Conservation (phyloP, 2,888 invertebrate genomes). For the Bruchidius siliquastri region DNA sequence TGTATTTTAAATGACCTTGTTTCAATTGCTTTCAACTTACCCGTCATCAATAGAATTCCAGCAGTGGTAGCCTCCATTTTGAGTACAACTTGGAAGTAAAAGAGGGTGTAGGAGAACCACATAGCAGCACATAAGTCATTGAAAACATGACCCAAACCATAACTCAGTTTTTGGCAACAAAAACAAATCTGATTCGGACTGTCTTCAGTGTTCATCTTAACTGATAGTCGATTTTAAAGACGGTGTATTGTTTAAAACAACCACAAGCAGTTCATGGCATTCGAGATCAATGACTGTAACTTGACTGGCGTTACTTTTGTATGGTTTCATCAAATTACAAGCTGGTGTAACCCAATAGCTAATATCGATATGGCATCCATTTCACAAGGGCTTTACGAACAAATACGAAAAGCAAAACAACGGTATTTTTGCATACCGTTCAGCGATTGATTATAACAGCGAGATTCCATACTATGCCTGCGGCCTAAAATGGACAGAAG, state of each 20-base stretch:
- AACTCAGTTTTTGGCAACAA: conserved; percentile 51
- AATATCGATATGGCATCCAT: background rate
- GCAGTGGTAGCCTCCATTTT: conserved; percentile 55
- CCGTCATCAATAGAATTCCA: conserved; percentile 66
- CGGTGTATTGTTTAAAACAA: background rate
- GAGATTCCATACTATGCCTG: too few species aligned
- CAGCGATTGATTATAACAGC: conserved; percentile 31
- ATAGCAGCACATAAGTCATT: conserved; percentile 91
- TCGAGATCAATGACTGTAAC: background rate
- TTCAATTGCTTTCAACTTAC: too few species aligned
- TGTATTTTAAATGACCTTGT: too few species aligned
- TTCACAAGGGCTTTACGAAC: background rate
- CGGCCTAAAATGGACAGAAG: too few species aligned
- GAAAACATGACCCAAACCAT: conserved; percentile 76
- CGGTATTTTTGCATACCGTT: background rate
- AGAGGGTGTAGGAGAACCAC: conserved; percentile 89
- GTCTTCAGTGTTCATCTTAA: background rate
- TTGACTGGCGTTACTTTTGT: conserved; percentile 4
- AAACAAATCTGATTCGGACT: conserved; percentile 10
- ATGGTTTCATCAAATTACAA: conserved; percentile 6
- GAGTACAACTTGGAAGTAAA: conserved; percentile 67
- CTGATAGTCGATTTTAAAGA: background rate
- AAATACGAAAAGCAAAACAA: background rate
- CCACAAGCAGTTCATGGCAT: background rate
- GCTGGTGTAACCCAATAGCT: background rate